phyloP scores from a whole-genome alignment of 2,797 vertebrate genomes.

The Podargus strigoides region DNA sequence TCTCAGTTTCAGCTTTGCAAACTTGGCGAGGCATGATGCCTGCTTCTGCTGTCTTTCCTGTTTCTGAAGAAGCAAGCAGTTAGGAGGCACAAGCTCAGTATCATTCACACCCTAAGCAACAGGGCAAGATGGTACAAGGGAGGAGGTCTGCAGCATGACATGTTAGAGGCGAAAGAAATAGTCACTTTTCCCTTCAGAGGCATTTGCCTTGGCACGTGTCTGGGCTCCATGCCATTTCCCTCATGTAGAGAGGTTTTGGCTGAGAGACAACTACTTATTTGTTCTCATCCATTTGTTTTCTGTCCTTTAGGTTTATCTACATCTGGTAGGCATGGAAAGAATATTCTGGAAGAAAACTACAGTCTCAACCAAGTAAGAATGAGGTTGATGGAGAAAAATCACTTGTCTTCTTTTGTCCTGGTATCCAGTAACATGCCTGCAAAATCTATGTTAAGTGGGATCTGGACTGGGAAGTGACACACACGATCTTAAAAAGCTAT shows the following conservation, averaged over 20 bases:
- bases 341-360: neutral
- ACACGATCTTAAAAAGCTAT: neutral
- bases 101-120: neutral
- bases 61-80: neutral
- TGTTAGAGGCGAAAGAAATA: neutral
- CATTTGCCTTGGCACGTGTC: neutral
- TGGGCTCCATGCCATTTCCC: neutral
- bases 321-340: neutral
- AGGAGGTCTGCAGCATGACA: neutral
- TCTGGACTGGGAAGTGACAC: neutral
- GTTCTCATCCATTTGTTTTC: neutral
- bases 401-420: neutral
- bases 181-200: neutral
- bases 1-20: neutral
- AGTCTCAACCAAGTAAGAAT: neutral
- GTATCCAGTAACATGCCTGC: neutral
- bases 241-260: neutral
- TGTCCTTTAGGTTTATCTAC: neutral
- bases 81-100: neutral
- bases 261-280: neutral
- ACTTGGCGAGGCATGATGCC: neutral
- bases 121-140: neutral
- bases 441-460: neutral
- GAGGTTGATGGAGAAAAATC: neutral
- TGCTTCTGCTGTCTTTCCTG: neutral